These are phyloP conservation scores for Plestiodon gilberti DNA, from an alignment of 2,113 vertebrate genomes.

Conservation along the genomic window DNA sequence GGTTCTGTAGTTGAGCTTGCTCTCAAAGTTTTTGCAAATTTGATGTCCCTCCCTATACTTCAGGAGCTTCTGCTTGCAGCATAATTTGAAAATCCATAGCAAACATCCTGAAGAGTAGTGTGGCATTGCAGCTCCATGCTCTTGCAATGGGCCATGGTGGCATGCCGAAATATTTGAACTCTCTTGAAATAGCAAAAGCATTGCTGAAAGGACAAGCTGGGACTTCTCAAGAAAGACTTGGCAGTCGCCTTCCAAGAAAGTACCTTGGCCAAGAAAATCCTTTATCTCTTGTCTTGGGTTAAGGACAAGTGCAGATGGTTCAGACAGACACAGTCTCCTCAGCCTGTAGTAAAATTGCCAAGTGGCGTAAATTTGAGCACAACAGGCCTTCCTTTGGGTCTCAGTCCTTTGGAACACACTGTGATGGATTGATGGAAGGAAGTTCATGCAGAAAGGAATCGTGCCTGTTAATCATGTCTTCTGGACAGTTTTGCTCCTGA, in stretches of 20 bases:
- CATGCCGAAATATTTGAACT: no score
- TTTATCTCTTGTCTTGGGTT: not conserved
- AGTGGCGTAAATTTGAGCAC: not conserved
- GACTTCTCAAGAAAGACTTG: not conserved
- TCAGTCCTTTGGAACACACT: not conserved
- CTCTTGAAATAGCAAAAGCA: not conserved
- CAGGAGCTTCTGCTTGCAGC: not conserved
- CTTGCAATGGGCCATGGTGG: not conserved
- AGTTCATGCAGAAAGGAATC: not conserved
- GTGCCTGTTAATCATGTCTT: not conserved
- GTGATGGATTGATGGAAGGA: not conserved
- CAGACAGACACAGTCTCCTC: rapidly evolving
- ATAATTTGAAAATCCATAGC: not conserved
- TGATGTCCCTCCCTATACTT: no score
- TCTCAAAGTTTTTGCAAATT: not conserved
- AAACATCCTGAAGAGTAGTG: not conserved
- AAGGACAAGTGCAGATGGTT: not conserved
- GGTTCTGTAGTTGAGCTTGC: not conserved
- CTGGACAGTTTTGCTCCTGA: not conserved
- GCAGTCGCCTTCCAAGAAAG: not conserved
- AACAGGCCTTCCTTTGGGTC: not conserved
- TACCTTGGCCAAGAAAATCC: not conserved
- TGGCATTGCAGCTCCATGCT: not conserved
- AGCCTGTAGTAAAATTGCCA: not conserved
- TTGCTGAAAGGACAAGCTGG: not conserved